Conservation (phyloP, 1,140 invertebrate species). For the Drosophila littoralis region DNA sequence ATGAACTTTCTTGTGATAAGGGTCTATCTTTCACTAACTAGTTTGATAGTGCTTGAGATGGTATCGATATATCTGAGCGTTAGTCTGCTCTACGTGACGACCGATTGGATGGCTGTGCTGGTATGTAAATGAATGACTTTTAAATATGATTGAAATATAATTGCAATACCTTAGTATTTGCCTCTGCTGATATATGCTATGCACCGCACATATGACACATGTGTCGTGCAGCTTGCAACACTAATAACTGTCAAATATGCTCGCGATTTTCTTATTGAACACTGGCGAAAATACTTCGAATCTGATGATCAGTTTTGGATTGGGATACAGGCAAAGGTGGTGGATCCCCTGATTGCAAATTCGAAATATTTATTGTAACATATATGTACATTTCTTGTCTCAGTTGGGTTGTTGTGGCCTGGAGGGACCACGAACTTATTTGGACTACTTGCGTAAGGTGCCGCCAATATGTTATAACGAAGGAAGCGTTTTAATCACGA, state of each 20-base stretch:
- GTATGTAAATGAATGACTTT: slow-evolving; percentile 12
- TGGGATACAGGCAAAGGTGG: slow-evolving; percentile 43
- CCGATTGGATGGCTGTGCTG: slow-evolving; percentile 37
- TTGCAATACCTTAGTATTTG: slow-evolving; percentile 27
- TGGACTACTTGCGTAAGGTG: slow-evolving; percentile 35
- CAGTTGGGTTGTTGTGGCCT: slow-evolving; percentile 53
- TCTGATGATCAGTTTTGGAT: slow-evolving; percentile 29
- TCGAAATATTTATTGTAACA: not conserved
- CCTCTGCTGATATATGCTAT: slow-evolving; percentile 15
- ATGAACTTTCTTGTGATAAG: slow-evolving; percentile 19
- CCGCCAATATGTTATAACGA: slow-evolving; percentile 22
- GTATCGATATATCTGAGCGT: slow-evolving; percentile 25
- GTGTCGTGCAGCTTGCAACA: not conserved
- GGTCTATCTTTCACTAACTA: slow-evolving; percentile 14
- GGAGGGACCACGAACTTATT: slow-evolving; percentile 43
- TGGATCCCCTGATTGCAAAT: not conserved
- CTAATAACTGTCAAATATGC: not conserved
- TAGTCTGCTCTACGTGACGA: slow-evolving; percentile 8
- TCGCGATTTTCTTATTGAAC: not conserved
- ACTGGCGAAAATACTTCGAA: slow-evolving; percentile 28
- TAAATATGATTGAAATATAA: not conserved
- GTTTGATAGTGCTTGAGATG: slow-evolving; percentile 14
- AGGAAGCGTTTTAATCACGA: slow-evolving; percentile 11
- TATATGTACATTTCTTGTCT: not conserved
- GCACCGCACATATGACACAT: not conserved